Conservation (phyloP, 2,113 vertebrate species). For the Bubo blakistoni region DNA sequence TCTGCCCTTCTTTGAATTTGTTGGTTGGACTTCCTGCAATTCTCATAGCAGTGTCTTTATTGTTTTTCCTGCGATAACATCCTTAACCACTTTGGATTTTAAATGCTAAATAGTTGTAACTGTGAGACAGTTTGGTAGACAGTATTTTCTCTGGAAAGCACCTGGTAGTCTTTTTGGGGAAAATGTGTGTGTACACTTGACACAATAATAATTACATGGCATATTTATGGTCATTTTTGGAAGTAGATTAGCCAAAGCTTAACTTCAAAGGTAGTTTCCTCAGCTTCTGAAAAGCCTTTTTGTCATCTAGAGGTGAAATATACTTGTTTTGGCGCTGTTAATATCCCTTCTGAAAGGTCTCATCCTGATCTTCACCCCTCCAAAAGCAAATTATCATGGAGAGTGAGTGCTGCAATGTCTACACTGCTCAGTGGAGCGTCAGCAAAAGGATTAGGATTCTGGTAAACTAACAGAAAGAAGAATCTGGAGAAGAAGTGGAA, state of each 20-base stretch:
- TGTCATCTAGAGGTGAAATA: neutral
- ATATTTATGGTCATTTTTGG: neutral
- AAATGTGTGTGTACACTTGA: neutral
- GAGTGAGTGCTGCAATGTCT: neutral
- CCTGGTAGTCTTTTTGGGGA: neutral
- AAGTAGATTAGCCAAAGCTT: neutral
- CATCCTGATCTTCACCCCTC: neutral
- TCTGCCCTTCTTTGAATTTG: neutral
- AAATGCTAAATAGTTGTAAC: neutral
- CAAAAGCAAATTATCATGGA: neutral
- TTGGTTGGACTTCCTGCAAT: neutral
- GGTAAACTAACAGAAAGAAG: neutral
- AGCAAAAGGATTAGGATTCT: neutral
- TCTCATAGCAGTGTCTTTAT: neutral
- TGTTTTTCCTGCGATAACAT: fast-evolving
- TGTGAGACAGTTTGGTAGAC: neutral
- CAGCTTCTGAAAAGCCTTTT: neutral
- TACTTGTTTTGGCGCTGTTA: neutral
- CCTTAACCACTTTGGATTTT: neutral
- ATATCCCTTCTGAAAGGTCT: neutral
- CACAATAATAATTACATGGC: neutral
- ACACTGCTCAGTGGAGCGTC: neutral
- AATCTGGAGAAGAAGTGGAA: neutral
- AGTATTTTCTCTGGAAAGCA: neutral
- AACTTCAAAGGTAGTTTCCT: neutral